Conservation (phyloP, 2,797 vertebrate genomes). For the Spea hammondii region DNA sequence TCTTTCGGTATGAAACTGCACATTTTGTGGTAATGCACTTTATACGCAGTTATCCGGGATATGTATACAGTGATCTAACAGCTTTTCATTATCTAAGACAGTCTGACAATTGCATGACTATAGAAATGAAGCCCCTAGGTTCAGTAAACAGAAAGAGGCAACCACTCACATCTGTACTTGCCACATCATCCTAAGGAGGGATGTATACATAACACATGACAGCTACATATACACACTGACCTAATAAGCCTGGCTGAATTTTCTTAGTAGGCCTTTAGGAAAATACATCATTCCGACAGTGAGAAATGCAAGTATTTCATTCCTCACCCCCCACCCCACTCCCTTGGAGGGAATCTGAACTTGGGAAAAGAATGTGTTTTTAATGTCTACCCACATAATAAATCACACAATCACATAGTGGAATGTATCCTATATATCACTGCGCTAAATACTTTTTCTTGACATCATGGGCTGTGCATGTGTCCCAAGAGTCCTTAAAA, state of each 20-base stretch:
- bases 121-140: no score
- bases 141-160: no score
- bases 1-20: no score
- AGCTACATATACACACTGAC: not conserved
- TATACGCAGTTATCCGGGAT: no score
- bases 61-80: no score
- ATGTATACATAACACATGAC: not conserved
- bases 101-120: no score
- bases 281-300: not conserved
- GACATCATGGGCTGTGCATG: no score
- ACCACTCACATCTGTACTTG: not conserved
- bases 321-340: not conserved
- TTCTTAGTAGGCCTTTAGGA: not conserved
- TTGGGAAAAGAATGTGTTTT: not conserved
- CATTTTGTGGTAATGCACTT: no score
- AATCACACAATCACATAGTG: not conserved
- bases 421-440: not conserved
- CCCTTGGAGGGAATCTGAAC: not conserved
- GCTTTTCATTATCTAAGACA: no score
- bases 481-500: no score
- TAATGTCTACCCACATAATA: not conserved
- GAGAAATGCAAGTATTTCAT: slow-evolving; percentile 1
- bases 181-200: not conserved
- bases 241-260: not conserved
- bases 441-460: no score